Evolutionary conservation across 2,888 invertebrate genomes (phyloP).

Genomic region (Polylopha cassiicola): DNA sequence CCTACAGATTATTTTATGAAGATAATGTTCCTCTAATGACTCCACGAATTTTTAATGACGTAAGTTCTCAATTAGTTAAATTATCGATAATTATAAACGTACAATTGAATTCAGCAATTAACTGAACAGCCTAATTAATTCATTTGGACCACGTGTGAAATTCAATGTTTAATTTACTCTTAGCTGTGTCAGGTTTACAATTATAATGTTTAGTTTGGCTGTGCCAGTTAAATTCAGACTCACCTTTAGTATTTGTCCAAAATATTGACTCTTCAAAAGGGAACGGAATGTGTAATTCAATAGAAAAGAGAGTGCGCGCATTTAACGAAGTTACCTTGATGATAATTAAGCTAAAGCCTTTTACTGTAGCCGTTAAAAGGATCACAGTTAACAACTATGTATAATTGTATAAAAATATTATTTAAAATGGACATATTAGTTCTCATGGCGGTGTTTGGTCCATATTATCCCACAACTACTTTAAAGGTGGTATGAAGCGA

Average conservation of each 20-base stretch:
- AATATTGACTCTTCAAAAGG: constrained; percentile 25
- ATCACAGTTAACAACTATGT: constrained; percentile 9
- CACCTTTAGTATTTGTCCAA: constrained; percentile 11
- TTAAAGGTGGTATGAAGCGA: too few species aligned
- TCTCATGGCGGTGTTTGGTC: too few species aligned
- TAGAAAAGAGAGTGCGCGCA: constrained; percentile 31
- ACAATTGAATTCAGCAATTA: constrained; percentile 10
- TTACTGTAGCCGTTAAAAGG: constrained; percentile 10
- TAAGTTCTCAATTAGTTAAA: constrained; percentile 1
- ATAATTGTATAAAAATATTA: too few species aligned
- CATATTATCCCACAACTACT: too few species aligned
- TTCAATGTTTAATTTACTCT: constrained; percentile 1
- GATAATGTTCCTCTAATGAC: too few species aligned
- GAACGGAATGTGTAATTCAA: constrained; percentile 30
- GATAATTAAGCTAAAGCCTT: constrained; percentile 31
- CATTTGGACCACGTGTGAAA: constrained; percentile 3
- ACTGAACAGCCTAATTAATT: constrained; percentile 10
- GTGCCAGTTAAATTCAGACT: constrained; percentile 7
- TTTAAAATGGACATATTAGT: background rate
- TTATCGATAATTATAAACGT: background rate
- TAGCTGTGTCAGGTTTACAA: background rate
- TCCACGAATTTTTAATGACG: background rate
- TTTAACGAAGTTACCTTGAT: constrained; percentile 37
- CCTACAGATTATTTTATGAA: too few species aligned
- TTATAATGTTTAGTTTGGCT: constrained; percentile 8